A percentile compares a stretch with the other conserved stretches of the same genome.
phyloP scores from a whole-genome alignment of 2,113 vertebrate genomes.

The Xenus cinereus region DNA sequence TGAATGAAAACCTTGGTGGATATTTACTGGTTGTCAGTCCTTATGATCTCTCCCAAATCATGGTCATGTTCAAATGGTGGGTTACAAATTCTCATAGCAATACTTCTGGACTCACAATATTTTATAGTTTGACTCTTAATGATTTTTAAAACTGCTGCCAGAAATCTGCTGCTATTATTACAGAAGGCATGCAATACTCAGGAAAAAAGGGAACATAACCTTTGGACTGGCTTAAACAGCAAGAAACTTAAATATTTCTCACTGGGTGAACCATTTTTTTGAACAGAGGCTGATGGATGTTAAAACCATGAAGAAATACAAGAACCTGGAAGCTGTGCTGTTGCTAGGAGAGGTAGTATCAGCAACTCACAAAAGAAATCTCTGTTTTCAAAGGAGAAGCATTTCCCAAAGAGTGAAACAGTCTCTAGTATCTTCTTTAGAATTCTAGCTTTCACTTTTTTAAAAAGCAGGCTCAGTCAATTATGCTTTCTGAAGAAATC shows the following conservation, averaged over 20 bases:
- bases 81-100: neutral
- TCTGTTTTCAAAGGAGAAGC: neutral
- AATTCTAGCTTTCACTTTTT: neutral
- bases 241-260: neutral
- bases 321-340: neutral
- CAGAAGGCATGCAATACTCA: neutral
- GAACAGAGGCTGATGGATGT: neutral
- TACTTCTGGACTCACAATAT: neutral
- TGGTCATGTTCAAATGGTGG: neutral
- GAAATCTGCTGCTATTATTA: neutral
- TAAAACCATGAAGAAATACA: neutral
- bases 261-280: neutral
- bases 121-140: neutral
- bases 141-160: neutral
- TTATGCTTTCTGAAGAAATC: neutral
- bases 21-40: neutral
- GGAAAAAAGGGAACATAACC: fast-evolving
- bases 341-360: neutral
- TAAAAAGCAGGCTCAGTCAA: neutral
- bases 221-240: neutral
- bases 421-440: neutral
- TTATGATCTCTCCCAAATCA: neutral
- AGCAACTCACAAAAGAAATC: neutral
- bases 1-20: neutral
- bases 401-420: neutral